These are phyloP conservation scores for Falco berigora DNA, from an alignment of 2,797 vertebrate genomes.

Conservation along the genomic window DNA sequence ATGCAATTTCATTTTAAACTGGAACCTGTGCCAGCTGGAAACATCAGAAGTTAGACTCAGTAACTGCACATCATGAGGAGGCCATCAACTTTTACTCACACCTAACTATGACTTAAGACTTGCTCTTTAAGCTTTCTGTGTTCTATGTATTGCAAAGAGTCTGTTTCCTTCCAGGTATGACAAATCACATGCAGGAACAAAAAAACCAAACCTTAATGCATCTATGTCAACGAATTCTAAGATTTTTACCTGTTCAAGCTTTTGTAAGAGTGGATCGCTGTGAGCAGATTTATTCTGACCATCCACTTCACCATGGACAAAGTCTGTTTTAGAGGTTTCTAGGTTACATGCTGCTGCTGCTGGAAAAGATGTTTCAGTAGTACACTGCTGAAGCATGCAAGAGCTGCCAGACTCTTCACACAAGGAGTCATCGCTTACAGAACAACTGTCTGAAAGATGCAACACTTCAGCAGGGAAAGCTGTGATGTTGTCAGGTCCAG, in stretches of 20 bases:
- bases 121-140: not conserved
- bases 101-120: not conserved
- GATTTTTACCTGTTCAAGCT: slow-evolving; percentile 83
- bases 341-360: not conserved
- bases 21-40: not conserved
- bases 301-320: not conserved
- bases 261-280: slow-evolving; percentile 76
- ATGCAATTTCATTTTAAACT: not conserved
- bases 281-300: slow-evolving; percentile 40
- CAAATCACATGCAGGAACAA: not conserved
- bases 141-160: not conserved
- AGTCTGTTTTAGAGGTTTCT: slow-evolving; percentile 19
- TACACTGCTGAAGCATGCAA: not conserved
- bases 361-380: not conserved
- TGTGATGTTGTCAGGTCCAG: not conserved
- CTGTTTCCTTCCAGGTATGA: not conserved
- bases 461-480: slow-evolving; percentile 68
- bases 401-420: slow-evolving; percentile 17
- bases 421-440: slow-evolving; percentile 70
- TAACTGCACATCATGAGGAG: not conserved
- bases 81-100: not conserved
- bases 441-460: slow-evolving; percentile 75
- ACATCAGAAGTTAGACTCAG: not conserved
- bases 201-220: not conserved
- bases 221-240: not conserved